Conservation (phyloP, 2,888 invertebrate genomes). For the Rhodophaea formosa region DNA sequence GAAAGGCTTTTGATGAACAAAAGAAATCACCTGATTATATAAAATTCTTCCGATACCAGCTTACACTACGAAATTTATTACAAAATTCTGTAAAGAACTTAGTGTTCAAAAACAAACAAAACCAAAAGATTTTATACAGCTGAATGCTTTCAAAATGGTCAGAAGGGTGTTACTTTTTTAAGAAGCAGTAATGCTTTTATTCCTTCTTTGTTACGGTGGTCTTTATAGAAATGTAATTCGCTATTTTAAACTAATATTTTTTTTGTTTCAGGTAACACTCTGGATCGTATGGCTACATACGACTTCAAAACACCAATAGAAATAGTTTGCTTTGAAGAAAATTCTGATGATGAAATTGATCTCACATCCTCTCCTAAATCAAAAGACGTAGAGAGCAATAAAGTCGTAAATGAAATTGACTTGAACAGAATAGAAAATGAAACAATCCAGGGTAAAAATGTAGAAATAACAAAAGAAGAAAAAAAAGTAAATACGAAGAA, state of each 20-base stretch:
- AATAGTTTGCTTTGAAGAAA: slow-evolving; percentile 7
- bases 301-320: slow-evolving; percentile 12
- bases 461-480: background rate
- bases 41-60: too few relatives aligned
- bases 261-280: slow-evolving; percentile 10
- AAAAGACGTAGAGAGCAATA: background rate
- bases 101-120: too few relatives aligned
- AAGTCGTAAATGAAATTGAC: background rate
- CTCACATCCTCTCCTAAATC: background rate
- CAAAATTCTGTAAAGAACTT: too few relatives aligned
- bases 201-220: too few relatives aligned
- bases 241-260: background rate
- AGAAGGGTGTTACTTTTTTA: too few relatives aligned
- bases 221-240: too few relatives aligned
- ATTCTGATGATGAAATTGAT: slow-evolving; percentile 1
- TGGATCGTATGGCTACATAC: slow-evolving; percentile 9
- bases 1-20: too few relatives aligned
- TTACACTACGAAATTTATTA: too few relatives aligned
- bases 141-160: too few relatives aligned
- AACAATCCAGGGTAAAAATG: background rate
- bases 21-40: too few relatives aligned
- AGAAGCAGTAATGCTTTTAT: too few relatives aligned
- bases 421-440: background rate
- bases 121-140: too few relatives aligned
- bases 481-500: background rate